A percentile compares a stretch with the other conserved stretches of the same genome.
Evolutionary conservation across 2,797 vertebrate species (phyloP).

Genomic region (Eptatretus atami): DNA sequence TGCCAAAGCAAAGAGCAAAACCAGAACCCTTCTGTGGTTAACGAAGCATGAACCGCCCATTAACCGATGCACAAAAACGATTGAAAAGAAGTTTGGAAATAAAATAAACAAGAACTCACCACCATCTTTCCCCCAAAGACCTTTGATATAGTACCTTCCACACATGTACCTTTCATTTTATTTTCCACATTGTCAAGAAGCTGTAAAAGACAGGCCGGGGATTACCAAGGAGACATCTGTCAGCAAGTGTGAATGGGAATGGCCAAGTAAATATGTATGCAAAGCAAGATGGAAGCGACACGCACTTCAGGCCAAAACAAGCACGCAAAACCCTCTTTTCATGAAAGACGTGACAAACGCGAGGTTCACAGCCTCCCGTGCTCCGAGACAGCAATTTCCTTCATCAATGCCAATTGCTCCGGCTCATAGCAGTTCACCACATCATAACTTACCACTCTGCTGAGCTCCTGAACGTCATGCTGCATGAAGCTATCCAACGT

Average conservation of each 20-base stretch:
- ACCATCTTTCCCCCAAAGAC: constrained; percentile 99
- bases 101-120: constrained; percentile 26
- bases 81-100: background rate
- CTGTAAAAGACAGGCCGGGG: constrained; percentile 17
- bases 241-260: background rate
- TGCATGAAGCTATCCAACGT: constrained; percentile 99
- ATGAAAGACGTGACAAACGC: constrained; percentile 5
- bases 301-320: background rate
- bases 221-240: no score
- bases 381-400: background rate
- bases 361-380: background rate
- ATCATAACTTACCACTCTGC: constrained; percentile 62
- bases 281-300: background rate
- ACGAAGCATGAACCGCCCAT: no score
- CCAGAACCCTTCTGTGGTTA: no score
- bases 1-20: no score
- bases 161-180: constrained; percentile 99
- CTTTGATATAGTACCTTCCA: constrained; percentile 94
- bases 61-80: no score
- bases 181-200: constrained; percentile 97
- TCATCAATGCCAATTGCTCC: background rate
- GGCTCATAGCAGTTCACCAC: no score
- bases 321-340: background rate
- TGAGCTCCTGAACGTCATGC: constrained; percentile 86
- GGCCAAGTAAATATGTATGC: constrained; percentile 10